phyloP scores from a whole-genome alignment of 30 jellyfish, hydroid and myxozoan genomes.

The Nemopilema nomurai region DNA sequence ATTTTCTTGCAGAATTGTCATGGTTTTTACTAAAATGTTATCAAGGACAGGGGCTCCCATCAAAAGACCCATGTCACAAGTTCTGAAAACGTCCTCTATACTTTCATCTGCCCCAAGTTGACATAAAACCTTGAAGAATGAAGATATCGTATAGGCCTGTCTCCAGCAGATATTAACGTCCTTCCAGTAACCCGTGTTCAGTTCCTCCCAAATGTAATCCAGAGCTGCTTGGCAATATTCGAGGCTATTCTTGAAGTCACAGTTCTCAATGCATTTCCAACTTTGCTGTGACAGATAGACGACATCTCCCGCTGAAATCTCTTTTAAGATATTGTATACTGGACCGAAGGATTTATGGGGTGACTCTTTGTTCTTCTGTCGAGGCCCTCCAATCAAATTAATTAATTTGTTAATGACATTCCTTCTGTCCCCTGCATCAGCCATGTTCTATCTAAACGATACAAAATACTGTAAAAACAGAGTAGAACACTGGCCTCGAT shows the following conservation, averaged over 20 bases:
- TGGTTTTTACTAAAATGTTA: slow-evolving; percentile 57
- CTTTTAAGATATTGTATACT: neutral
- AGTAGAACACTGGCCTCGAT: neutral
- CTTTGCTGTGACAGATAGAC: slow-evolving; percentile 20
- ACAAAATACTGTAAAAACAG: too few species aligned
- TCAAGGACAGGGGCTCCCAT: slow-evolving; percentile 95
- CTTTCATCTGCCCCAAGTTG: slow-evolving; percentile 26
- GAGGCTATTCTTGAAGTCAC: slow-evolving; percentile 26
- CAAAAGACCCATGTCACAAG: slow-evolving; percentile 91
- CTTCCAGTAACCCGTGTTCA: slow-evolving; percentile 93
- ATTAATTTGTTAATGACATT: neutral
- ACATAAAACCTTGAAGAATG: slow-evolving; percentile 65
- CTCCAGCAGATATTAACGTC: slow-evolving; percentile 82
- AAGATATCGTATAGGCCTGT: slow-evolving; percentile 70
- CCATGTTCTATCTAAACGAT: neutral
- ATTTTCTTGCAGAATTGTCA: slow-evolving; percentile 19
- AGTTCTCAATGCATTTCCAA: slow-evolving; percentile 16
- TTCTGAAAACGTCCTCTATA: slow-evolving; percentile 26
- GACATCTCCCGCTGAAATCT: slow-evolving; percentile 13
- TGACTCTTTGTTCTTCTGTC: neutral
- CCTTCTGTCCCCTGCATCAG: neutral
- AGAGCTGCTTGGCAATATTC: slow-evolving; percentile 37
- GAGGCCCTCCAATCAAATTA: neutral
- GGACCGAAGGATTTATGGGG: neutral
- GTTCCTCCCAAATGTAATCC: slow-evolving; percentile 89